Conservation (phyloP, 2,113 vertebrate genomes). For the Corythoichthys haematopterus region DNA sequence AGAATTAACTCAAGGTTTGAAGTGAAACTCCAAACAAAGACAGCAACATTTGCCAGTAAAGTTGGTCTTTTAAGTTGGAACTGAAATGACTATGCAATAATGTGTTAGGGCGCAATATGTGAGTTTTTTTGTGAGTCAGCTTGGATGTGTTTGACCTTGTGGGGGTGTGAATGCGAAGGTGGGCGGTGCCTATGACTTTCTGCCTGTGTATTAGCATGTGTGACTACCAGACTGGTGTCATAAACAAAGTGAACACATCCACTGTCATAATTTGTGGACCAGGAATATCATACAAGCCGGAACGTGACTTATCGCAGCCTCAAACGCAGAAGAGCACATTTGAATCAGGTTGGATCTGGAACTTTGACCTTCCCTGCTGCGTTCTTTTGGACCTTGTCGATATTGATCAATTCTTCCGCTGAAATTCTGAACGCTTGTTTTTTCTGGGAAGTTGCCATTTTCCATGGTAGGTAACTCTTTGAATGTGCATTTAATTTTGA, state of each 20-base stretch:
- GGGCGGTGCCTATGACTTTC: conserved; percentile 34
- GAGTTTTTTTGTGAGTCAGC: conserved; percentile 50
- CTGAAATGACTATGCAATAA: not conserved
- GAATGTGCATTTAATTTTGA: not conserved
- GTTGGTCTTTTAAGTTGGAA: not conserved
- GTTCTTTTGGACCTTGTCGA: conserved; percentile 27
- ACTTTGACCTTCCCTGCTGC: conserved; percentile 18
- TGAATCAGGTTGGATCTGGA: conserved; percentile 17
- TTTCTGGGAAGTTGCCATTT: conserved; percentile 9
- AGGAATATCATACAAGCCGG: not conserved
- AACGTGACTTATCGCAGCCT: not conserved
- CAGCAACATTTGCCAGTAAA: not conserved
- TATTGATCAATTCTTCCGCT: conserved; percentile 25
- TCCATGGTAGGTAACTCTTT: conserved; percentile 44
- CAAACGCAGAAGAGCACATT: not conserved
- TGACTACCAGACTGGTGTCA: conserved; percentile 28
- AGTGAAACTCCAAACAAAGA: not conserved
- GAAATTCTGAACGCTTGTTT: conserved; percentile 2
- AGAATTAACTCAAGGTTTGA: not conserved
- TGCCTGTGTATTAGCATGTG: conserved; percentile 9
- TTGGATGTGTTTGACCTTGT: conserved; percentile 43
- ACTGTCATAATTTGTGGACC: conserved; percentile 17
- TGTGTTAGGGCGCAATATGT: not conserved
- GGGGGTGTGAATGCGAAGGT: conserved; percentile 34
- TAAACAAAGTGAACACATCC: conserved; percentile 34